phyloP scores from a whole-genome alignment of 35 echinoderm and acorn worm species.

The Apostichopus parvimensis region DNA sequence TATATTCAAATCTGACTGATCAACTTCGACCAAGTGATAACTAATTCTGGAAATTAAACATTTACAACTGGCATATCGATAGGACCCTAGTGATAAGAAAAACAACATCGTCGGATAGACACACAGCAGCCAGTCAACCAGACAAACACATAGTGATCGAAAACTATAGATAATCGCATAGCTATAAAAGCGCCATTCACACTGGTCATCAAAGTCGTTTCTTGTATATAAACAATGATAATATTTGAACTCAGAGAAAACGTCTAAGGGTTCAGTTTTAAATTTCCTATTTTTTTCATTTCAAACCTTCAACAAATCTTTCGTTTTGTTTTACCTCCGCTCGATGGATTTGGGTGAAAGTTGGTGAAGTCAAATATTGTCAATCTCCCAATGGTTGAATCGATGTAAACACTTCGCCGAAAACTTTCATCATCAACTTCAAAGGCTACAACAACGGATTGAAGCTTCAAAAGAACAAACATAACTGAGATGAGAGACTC shows the following conservation, averaged over 20 bases:
- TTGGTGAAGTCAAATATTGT: neutral
- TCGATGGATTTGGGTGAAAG: neutral
- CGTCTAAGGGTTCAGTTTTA: neutral
- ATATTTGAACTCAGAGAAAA: too few species aligned
- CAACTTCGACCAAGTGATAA: too few species aligned
- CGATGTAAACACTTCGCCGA: neutral
- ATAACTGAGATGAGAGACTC: neutral
- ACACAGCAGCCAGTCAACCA: neutral
- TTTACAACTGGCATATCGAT: neutral
- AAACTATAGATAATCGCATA: too few species aligned
- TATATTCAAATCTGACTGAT: too few species aligned
- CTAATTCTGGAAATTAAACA: neutral
- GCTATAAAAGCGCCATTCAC: too few species aligned
- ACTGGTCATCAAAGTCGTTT: too few species aligned
- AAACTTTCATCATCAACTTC: neutral
- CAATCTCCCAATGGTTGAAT: neutral
- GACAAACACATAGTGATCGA: neutral
- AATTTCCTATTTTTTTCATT: too few species aligned
- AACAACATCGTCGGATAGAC: neutral
- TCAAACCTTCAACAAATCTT: too few species aligned
- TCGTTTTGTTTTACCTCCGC: neutral
- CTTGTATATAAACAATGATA: too few species aligned
- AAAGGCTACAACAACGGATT: neutral
- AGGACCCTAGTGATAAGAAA: neutral
- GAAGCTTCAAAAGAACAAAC: constrained; percentile 13